Conservation (phyloP, 1,140 invertebrate genomes). For the Heliconius nattereri region DNA sequence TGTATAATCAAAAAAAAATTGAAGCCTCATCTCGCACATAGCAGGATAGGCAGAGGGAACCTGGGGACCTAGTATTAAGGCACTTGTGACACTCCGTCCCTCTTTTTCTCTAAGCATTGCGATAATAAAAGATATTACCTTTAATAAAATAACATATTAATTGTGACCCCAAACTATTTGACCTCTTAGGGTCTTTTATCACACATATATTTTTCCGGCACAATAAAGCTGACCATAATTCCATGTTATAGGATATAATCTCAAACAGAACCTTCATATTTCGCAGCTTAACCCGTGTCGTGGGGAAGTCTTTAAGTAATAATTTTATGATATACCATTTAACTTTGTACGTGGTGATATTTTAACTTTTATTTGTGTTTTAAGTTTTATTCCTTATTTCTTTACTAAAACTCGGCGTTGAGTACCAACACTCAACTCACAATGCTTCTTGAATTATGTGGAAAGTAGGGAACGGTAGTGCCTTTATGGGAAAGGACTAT, state of each 20-base stretch:
- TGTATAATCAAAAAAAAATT: too few relatives aligned
- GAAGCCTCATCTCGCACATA: too few relatives aligned
- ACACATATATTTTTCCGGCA: not conserved
- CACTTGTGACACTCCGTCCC: too few relatives aligned
- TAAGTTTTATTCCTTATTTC: slow-evolving; percentile 14
- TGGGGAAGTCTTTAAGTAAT: slow-evolving; percentile 56
- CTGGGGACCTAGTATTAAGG: not conserved
- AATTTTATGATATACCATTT: slow-evolving; percentile 64
- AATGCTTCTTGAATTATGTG: too few relatives aligned
- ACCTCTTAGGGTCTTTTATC: not conserved
- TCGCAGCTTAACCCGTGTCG: slow-evolving; percentile 53
- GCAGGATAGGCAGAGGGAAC: not conserved
- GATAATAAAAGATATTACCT: too few relatives aligned
- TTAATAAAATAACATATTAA: not conserved
- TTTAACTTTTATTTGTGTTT: slow-evolving; percentile 19
- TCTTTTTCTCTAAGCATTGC: not conserved
- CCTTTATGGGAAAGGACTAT: too few relatives aligned
- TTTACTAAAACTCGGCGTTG: not conserved
- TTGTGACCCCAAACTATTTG: not conserved
- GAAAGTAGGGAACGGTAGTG: too few relatives aligned
- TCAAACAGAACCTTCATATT: slow-evolving; percentile 46
- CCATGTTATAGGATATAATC: slow-evolving; percentile 40
- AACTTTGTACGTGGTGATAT: slow-evolving; percentile 37
- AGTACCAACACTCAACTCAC: too few relatives aligned
- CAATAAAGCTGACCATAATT: slow-evolving; percentile 27